These are phyloP conservation scores for Clepsis dumicolana DNA, from an alignment of 2,888 invertebrate species.

Conservation along the genomic window DNA sequence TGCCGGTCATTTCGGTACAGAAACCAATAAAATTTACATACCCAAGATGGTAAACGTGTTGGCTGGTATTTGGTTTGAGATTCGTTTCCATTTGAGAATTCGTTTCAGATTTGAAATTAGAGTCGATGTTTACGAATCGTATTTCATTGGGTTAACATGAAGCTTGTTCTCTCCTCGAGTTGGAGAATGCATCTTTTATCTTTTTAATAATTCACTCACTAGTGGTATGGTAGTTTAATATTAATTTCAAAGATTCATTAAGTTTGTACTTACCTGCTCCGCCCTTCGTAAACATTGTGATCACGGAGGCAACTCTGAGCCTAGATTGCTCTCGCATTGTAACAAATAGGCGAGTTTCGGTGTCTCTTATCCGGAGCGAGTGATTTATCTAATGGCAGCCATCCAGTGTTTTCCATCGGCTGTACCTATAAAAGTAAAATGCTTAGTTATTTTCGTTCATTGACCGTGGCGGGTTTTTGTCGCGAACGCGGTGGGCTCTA, in stretches of 20 bases:
- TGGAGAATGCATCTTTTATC: constrained; percentile 18
- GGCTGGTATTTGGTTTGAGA: background rate
- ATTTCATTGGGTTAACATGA: constrained; percentile 24
- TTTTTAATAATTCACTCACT: constrained; percentile 8
- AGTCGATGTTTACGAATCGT: constrained; percentile 19
- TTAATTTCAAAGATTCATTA: background rate
- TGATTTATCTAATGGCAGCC: constrained; percentile 58
- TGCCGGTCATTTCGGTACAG: constrained; percentile 21
- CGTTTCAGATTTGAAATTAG: constrained; percentile 23
- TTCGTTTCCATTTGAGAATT: constrained; percentile 21
- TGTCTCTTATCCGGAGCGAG: constrained; percentile 47
- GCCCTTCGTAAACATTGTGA: constrained; percentile 1
- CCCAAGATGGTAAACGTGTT: constrained; percentile 18
- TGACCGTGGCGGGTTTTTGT: constrained; percentile 73
- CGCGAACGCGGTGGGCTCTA: constrained; percentile 50
- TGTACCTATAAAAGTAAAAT: constrained; percentile 53
- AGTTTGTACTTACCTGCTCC: background rate
- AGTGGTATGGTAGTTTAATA: constrained; percentile 10
- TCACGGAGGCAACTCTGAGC: constrained; percentile 2
- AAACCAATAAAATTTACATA: constrained; percentile 27
- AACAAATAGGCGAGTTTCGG: constrained; percentile 37
- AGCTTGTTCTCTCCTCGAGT: background rate
- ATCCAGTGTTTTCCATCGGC: constrained; percentile 47
- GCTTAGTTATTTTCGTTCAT: constrained; percentile 70
- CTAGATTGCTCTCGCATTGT: constrained; percentile 24